Evolutionary conservation across 1,140 invertebrate species (phyloP), one percentile per base, ranked within the genome.

Genomic region (Andricus grossulariae): DNA sequence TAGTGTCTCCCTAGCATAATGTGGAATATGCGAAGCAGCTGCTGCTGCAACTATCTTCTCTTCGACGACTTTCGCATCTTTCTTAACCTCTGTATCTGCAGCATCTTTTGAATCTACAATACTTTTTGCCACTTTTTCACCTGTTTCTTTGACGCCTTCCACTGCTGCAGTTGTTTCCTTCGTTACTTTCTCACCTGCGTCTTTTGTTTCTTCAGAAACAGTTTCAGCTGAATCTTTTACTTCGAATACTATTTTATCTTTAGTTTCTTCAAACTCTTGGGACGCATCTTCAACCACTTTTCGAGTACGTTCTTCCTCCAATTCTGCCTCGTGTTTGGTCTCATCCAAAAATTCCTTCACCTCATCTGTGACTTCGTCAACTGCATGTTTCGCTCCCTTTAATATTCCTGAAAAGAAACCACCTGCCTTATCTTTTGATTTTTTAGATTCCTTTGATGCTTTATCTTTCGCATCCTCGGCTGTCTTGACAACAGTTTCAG

Each of bases 141-240:
- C 39, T 11, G 57, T 54, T 75, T 77, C 86, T 12, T 84, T 81
- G 13, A 80, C 83, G 5, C 82, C 88, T 83, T 87, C 87, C 3
- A 86, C 80, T n/a, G 87, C 83, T 2, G 85, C 86, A 71, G 86
- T 85, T 16, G 76, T 80, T 32, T 50, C 50, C 39, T 79, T 73
- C 12, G 25, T 18, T 3, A 84, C 80, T 75, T 86, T 80, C 0
- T 81, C 52, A 51, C 50, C 60, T n/a, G 73, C 82, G 71, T 82
- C 83, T n/a, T 82, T 79, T 0, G 80, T 78, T 66, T 78, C 79
- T 57, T 80, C 74, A 50, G 81, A 81, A 25, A 82, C 77, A n/a
- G 75, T 81, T 32, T 32, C 4, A 12, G 60, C n/a, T 15, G 72
- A 25, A n/a, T 73, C 72, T 21, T 73, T 73, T 19, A 15, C 54